Percentiles rank a stretch among this genome's conserved stretches.
These are phyloP conservation scores for Arenaria interpres DNA, from an alignment of 2,113 vertebrate genomes.

Conservation along the genomic window DNA sequence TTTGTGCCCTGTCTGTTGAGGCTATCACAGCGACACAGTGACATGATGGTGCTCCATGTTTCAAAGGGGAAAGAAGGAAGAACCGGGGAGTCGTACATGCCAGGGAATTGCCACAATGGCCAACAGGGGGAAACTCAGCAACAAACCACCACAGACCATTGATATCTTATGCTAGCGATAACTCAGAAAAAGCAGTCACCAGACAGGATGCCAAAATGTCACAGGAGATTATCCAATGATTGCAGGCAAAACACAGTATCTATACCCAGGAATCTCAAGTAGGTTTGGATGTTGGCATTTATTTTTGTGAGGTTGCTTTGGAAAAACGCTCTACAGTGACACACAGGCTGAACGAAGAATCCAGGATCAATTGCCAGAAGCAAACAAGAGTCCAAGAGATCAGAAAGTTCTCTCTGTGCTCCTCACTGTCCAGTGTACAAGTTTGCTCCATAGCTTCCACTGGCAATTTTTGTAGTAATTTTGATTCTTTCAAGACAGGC, in stretches of 20 bases:
- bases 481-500: neutral
- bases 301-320: neutral
- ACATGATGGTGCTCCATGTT: rapidly evolving
- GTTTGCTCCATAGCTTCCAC: neutral
- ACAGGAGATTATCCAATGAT: neutral
- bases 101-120: neutral
- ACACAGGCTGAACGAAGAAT: neutral
- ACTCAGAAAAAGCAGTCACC: neutral
- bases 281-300: neutral
- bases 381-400: neutral
- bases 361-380: neutral
- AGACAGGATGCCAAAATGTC: neutral
- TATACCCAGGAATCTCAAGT: neutral
- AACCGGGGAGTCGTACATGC: rapidly evolving
- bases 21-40: neutral
- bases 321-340: neutral
- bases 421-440: neutral
- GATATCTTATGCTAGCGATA: neutral
- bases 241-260: neutral
- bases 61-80: neutral
- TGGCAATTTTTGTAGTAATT: neutral
- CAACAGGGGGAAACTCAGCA: neutral
- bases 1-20: neutral
- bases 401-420: neutral
- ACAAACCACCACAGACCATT: neutral